phyloP scores from a whole-genome alignment of 2,797 vertebrate genomes.

The Okamejei kenojei region DNA sequence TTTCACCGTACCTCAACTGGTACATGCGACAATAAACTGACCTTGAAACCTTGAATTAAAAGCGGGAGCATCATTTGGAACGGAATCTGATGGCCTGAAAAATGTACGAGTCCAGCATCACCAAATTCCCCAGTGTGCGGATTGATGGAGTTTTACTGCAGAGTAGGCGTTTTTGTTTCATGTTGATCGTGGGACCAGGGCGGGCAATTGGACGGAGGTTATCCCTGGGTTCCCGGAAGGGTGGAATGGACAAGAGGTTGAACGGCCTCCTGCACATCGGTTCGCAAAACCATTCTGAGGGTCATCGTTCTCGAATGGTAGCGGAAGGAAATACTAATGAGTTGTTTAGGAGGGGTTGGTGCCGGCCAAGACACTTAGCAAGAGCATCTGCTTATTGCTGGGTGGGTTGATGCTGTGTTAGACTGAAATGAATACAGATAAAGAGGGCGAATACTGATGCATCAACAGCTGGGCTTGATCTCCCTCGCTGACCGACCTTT shows the following conservation, averaged over 20 bases:
- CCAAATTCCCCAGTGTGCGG: no score
- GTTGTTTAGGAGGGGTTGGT: background rate
- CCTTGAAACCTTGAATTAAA: no score
- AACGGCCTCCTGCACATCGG: background rate
- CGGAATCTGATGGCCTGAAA: no score
- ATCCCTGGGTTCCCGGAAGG: background rate
- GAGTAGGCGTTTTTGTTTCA: no score
- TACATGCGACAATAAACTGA: no score
- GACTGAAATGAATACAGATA: slow-evolving; percentile 44
- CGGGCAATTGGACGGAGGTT: background rate
- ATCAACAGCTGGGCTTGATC: slow-evolving; percentile 26
- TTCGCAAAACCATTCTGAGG: background rate
- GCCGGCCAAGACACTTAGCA: slow-evolving; percentile 52
- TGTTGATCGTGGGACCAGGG: background rate
- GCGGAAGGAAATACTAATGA: background rate
- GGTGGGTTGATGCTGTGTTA: slow-evolving; percentile 59
- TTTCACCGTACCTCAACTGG: no score
- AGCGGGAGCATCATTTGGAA: no score
- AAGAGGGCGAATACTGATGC: slow-evolving; percentile 13
- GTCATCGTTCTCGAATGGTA: background rate
- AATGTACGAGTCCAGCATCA: no score
- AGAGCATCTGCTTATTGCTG: slow-evolving; percentile 66
- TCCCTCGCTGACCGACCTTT: slow-evolving; percentile 27
- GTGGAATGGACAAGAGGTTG: no score
- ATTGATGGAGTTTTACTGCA: background rate